phyloP scores from a whole-genome alignment of 2,888 invertebrate genomes.

The Lasioglossum villosulum region DNA sequence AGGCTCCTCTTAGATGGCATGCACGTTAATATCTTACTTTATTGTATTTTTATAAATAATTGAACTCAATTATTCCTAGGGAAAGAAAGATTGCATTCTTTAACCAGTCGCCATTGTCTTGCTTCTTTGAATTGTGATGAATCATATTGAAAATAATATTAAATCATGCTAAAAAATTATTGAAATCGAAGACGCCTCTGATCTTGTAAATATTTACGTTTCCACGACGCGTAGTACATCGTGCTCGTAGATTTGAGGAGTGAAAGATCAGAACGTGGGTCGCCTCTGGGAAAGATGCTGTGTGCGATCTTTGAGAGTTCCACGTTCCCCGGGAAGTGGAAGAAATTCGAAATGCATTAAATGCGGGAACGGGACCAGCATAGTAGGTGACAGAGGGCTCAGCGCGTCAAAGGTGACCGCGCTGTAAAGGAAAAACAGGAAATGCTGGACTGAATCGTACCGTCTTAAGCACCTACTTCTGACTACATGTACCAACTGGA shows the following conservation, averaged over 20 bases:
- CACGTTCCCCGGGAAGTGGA: background rate
- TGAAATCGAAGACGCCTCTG: too few relatives aligned
- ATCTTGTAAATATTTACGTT: background rate
- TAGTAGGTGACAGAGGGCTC: slow-evolving; percentile 23
- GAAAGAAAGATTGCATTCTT: too few relatives aligned
- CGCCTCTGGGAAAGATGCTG: slow-evolving; percentile 22
- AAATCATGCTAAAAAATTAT: too few relatives aligned
- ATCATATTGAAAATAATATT: too few relatives aligned
- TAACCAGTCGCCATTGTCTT: too few relatives aligned
- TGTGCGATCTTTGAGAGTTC: slow-evolving; percentile 21
- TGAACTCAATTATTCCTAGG: too few relatives aligned
- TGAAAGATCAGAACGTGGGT: background rate
- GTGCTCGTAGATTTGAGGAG: background rate
- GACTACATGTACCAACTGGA: slow-evolving; percentile 50
- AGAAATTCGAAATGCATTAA: slow-evolving; percentile 66
- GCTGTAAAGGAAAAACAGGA: slow-evolving; percentile 36
- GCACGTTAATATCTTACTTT: too few relatives aligned
- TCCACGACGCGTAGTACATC: background rate
- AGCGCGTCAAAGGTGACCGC: slow-evolving; percentile 53
- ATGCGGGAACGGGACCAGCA: slow-evolving; percentile 16
- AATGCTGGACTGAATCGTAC: slow-evolving; percentile 35
- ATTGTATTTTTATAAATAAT: too few relatives aligned
- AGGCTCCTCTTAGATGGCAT: too few relatives aligned
- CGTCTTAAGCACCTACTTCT: slow-evolving; percentile 61
- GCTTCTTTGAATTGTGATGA: too few relatives aligned